These are phyloP conservation scores for Acrocyrtus sp. DNA, from an alignment of 2,888 invertebrate species.

Conservation along the genomic window DNA sequence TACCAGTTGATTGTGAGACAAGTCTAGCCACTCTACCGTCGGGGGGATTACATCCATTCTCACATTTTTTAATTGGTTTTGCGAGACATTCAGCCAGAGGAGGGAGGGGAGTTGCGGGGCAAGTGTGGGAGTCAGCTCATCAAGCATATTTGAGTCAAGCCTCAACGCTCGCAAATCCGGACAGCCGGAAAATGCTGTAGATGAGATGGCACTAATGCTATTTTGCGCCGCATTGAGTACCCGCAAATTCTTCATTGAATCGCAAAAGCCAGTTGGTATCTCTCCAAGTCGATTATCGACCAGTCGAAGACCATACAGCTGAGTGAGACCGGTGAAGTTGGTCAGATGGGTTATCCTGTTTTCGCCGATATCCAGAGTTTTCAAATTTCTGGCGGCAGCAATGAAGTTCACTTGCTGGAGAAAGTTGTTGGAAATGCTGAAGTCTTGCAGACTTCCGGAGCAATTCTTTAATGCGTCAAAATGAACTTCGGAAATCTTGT, in stretches of 20 bases:
- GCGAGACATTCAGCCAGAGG: constrained; percentile 89
- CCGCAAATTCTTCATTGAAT: constrained; percentile 84
- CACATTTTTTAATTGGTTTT: constrained; percentile 88
- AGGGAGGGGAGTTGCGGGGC: constrained; percentile 81
- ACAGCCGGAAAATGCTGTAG: constrained; percentile 85
- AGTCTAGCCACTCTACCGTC: constrained; percentile 86
- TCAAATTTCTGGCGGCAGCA: constrained; percentile 73
- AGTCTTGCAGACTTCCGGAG: constrained; percentile 83
- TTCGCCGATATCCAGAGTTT: constrained; percentile 90
- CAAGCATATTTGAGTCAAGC: constrained; percentile 86
- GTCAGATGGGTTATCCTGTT: constrained; percentile 86
- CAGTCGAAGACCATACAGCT: constrained; percentile 85
- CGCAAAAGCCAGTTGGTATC: constrained; percentile 85
- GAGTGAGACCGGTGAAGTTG: constrained; percentile 82
- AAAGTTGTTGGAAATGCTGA: constrained; percentile 89
- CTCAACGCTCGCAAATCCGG: constrained; percentile 85
- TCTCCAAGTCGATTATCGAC: constrained; percentile 92
- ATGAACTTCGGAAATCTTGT: constrained; percentile 82
- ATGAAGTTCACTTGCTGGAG: constrained; percentile 78
- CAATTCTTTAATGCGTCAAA: constrained; percentile 75
- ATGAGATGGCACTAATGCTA: constrained; percentile 85
- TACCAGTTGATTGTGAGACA: constrained; percentile 66
- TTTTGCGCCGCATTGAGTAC: constrained; percentile 89
- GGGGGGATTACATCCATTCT: constrained; percentile 86
- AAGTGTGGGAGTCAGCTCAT: constrained; percentile 90